Conservation (phyloP, 2,888 invertebrate species). For the Pseudanteris insignis region DNA sequence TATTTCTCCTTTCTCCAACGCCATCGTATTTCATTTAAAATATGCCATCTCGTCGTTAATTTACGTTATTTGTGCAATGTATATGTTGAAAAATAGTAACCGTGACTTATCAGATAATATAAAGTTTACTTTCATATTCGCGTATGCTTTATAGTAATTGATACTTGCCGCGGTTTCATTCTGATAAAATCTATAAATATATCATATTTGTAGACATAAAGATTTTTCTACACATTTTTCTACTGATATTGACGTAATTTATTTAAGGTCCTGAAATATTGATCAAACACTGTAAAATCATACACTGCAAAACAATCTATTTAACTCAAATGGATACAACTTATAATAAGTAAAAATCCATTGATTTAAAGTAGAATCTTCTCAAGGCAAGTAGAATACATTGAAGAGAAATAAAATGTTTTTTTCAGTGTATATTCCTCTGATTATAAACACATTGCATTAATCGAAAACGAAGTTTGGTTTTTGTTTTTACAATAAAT, state of each 20-base stretch:
- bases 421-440: not conserved
- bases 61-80: slow-evolving; percentile 35
- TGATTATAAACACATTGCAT: no score
- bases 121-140: slow-evolving; percentile 1
- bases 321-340: no score
- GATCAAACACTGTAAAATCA: no score
- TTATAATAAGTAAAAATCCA: not conserved
- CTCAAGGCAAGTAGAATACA: no score
- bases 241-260: slow-evolving; percentile 3
- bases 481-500: no score
- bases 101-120: slow-evolving; percentile 21
- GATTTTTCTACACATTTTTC: slow-evolving; percentile 22
- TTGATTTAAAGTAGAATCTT: no score
- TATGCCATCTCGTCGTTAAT: slow-evolving; percentile 20
- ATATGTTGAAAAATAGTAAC: slow-evolving; percentile 41
- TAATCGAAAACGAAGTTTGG: no score
- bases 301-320: no score
- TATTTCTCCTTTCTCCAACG: no score
- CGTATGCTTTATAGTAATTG: slow-evolving; percentile 13
- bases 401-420: not conserved
- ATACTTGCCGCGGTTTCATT: slow-evolving; percentile 12
- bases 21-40: slow-evolving; percentile 25
- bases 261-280: slow-evolving; percentile 11
- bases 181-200: slow-evolving; percentile 37
- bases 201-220: slow-evolving; percentile 32